Conservation (phyloP, 1,140 invertebrate species). For the Neodiprion fabricii region DNA sequence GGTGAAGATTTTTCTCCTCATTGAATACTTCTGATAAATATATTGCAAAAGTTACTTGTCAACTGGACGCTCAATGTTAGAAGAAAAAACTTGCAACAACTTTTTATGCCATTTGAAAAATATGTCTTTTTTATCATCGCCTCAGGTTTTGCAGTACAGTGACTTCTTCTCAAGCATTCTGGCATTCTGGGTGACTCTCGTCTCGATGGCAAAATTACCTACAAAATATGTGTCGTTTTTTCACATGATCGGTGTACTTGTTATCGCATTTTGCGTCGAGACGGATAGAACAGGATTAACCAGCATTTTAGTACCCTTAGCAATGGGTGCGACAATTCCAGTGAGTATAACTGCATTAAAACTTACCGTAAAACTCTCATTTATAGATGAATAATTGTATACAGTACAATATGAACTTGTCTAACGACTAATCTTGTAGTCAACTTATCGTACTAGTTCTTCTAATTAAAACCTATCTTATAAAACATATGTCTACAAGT, state of each 20-base stretch:
- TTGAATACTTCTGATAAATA: too few species aligned
- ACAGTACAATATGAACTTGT: too few species aligned
- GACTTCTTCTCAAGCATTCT: slow-evolving; percentile 91
- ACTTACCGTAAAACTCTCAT: too few species aligned
- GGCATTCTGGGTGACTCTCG: slow-evolving; percentile 89
- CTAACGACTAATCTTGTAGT: too few species aligned
- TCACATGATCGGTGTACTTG: slow-evolving; percentile 81
- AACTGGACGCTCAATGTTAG: too few species aligned
- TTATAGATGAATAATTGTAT: too few species aligned
- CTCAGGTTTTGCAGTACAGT: slow-evolving; percentile 81
- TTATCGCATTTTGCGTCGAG: slow-evolving; percentile 77
- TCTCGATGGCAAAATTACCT: slow-evolving; percentile 82
- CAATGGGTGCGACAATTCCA: slow-evolving; percentile 61
- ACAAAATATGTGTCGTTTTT: slow-evolving; percentile 70
- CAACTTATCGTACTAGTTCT: background rate
- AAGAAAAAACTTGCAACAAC: background rate
- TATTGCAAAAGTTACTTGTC: too few species aligned
- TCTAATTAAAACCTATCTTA: background rate
- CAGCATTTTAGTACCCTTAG: slow-evolving; percentile 67
- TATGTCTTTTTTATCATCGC: slow-evolving; percentile 19
- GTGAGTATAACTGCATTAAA: slow-evolving; percentile 36
- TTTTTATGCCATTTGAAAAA: slow-evolving; percentile 6
- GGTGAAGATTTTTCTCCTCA: slow-evolving; percentile 31
- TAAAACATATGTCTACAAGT: too few species aligned
- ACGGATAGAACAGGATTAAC: slow-evolving; percentile 66